Evolutionary conservation across 1,140 invertebrate species (phyloP).

Genomic region (Panagrolaimus sp.): DNA sequence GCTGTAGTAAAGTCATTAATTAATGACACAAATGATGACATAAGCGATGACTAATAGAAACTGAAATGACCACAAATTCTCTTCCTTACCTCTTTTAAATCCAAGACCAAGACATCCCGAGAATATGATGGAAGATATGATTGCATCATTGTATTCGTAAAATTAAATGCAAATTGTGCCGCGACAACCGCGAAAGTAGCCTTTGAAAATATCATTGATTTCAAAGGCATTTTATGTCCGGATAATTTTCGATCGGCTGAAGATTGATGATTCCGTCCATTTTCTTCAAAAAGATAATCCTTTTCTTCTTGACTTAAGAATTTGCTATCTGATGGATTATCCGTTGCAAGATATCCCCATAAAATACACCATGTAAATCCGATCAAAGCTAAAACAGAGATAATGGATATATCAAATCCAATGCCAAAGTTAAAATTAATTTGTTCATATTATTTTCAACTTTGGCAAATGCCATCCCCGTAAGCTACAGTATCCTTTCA

Average conservation of each 20-base stretch:
- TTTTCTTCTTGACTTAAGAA: neutral
- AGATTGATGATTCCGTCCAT: neutral
- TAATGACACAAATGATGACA: too few species aligned
- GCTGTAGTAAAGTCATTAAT: too few species aligned
- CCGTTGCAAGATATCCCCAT: too few species aligned
- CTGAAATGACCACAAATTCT: neutral
- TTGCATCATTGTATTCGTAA: slow-evolving; percentile 17
- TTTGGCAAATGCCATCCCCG: too few species aligned
- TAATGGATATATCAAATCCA: neutral
- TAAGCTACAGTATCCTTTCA: slow-evolving; percentile 1
- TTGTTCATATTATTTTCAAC: neutral
- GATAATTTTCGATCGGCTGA: neutral
- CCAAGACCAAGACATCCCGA: slow-evolving; percentile 15
- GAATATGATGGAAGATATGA: slow-evolving; percentile 17
- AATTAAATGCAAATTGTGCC: slow-evolving; percentile 23
- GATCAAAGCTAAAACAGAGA: neutral
- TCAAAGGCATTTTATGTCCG: slow-evolving; percentile 18
- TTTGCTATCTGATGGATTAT: neutral
- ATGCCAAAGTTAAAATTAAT: neutral
- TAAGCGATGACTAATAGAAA: too few species aligned
- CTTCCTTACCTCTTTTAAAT: slow-evolving; percentile 6
- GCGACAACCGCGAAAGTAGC: slow-evolving; percentile 7
- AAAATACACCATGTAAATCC: too few species aligned
- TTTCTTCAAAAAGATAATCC: neutral
- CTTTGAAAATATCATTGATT: slow-evolving; percentile 4